A percentile compares a stretch with the other conserved stretches of the same genome.
Evolutionary conservation across 2,113 vertebrate species (phyloP).

Genomic region (Triplophysa rosa): DNA sequence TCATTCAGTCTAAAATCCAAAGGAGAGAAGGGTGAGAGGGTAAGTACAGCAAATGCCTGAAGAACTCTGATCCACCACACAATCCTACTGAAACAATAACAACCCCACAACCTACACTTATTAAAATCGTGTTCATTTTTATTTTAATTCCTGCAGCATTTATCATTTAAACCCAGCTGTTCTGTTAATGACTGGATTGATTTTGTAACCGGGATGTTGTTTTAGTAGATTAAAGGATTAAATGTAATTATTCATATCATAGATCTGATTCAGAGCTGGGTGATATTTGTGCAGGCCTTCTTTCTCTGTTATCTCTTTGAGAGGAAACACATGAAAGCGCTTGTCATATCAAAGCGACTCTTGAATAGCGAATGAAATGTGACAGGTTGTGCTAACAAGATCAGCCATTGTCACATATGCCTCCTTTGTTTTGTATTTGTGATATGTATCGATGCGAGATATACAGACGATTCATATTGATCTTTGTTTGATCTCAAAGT

Average conservation of each 20-base stretch:
- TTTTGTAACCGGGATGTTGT: slow-evolving; percentile 6
- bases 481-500: slow-evolving; percentile 28
- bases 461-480: neutral
- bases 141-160: neutral
- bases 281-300: slow-evolving; percentile 10
- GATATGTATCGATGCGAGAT: neutral
- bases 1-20: slow-evolving; percentile 74
- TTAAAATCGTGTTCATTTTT: neutral
- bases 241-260: slow-evolving; percentile 18
- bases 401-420: neutral
- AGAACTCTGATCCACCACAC: neutral
- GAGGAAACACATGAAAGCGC: slow-evolving; percentile 31
- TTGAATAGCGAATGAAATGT: slow-evolving; percentile 26
- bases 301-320: slow-evolving; percentile 16
- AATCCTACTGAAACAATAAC: neutral
- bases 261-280: neutral
- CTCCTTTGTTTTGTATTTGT: slow-evolving; percentile 10
- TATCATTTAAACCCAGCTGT: neutral
- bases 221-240: slow-evolving; percentile 33
- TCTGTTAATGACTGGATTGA: slow-evolving; percentile 4
- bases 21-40: slow-evolving; percentile 84
- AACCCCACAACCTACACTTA: neutral
- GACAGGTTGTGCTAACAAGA: slow-evolving; percentile 31
- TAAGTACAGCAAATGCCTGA: slow-evolving; percentile 61
- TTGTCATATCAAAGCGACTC: slow-evolving; percentile 42